Percentiles rank a stretch among this genome's conserved stretches.
phyloP scores from a whole-genome alignment of 2,888 invertebrate species.

The Drosophila percnosoma region DNA sequence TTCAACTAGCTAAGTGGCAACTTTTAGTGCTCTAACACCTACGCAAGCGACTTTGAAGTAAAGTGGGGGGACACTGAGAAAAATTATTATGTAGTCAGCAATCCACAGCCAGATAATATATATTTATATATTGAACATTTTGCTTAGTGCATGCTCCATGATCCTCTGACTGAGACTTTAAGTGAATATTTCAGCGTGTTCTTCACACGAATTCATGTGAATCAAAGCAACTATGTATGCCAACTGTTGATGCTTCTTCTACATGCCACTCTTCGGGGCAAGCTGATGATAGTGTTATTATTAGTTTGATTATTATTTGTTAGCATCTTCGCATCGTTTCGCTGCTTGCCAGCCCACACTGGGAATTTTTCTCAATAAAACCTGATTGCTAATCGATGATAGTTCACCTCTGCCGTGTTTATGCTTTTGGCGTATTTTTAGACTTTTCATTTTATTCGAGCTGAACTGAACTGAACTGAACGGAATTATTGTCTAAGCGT shows the following conservation, averaged over 20 bases:
- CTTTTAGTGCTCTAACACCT: slow-evolving; percentile 27
- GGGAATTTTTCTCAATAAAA: slow-evolving; percentile 33
- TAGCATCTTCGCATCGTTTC: slow-evolving; percentile 1
- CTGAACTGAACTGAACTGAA: slow-evolving; percentile 17
- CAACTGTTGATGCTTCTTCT: background rate
- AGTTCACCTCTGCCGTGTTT: slow-evolving; percentile 46
- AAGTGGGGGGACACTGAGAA: slow-evolving; percentile 1
- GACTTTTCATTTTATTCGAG: slow-evolving; percentile 53
- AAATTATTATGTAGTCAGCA: background rate
- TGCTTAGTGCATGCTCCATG: background rate
- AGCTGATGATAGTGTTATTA: slow-evolving; percentile 10
- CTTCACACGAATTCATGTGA: slow-evolving; percentile 19
- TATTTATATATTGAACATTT: background rate
- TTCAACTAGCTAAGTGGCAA: slow-evolving; percentile 23
- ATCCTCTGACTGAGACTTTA: background rate
- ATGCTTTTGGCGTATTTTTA: slow-evolving; percentile 56
- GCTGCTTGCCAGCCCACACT: slow-evolving; percentile 31
- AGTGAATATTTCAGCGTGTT: slow-evolving; percentile 6
- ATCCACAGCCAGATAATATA: background rate
- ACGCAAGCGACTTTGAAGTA: slow-evolving; percentile 7
- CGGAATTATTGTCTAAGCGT: slow-evolving; percentile 64
- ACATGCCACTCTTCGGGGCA: slow-evolving; percentile 17
- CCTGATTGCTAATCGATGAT: slow-evolving; percentile 56
- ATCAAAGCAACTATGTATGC: slow-evolving; percentile 27
- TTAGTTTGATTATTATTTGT: background rate